phyloP scores from a whole-genome alignment of 2,113 vertebrate species.

The Paradoxurus hermaphroditus region DNA sequence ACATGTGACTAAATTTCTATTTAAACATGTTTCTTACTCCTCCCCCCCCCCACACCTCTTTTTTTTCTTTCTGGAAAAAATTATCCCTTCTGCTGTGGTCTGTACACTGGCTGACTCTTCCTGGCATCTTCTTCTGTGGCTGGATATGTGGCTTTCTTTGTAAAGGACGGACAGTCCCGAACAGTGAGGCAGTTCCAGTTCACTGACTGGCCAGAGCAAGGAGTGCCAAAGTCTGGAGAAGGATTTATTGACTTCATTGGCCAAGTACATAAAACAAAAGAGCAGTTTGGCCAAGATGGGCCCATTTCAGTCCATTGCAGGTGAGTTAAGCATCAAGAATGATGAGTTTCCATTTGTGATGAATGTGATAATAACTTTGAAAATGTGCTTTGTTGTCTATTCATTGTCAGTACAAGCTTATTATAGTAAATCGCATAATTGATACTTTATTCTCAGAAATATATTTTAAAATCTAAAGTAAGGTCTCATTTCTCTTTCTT shows the following conservation, averaged over 20 bases:
- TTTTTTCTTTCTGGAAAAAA: not conserved
- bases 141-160: constrained; percentile 52
- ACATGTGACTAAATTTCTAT: not conserved
- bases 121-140: not conserved
- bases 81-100: not conserved
- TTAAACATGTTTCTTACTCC: not conserved
- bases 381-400: not conserved
- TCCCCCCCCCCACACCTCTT: not conserved
- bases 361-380: not conserved
- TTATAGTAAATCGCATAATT: not conserved
- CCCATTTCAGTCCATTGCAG: constrained; percentile 99
- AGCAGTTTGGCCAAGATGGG: constrained; percentile 99
- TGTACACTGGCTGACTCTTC: not conserved
- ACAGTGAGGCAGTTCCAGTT: constrained; percentile 99
- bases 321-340: constrained; percentile 81
- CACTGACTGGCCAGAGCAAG: constrained; percentile 99
- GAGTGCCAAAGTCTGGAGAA: constrained; percentile 99
- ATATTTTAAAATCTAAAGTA: not conserved
- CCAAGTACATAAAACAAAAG: constrained; percentile 99
- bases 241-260: constrained; percentile 99
- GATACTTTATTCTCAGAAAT: not conserved
- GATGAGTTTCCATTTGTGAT: not conserved
- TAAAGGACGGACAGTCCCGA: constrained; percentile 97
- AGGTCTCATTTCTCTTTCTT: not conserved
- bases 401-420: not conserved